Percentiles rank a stretch among this genome's conserved stretches.
These are phyloP conservation scores for Psix sp. DNA, from an alignment of 1,140 invertebrate genomes.

Conservation along the genomic window DNA sequence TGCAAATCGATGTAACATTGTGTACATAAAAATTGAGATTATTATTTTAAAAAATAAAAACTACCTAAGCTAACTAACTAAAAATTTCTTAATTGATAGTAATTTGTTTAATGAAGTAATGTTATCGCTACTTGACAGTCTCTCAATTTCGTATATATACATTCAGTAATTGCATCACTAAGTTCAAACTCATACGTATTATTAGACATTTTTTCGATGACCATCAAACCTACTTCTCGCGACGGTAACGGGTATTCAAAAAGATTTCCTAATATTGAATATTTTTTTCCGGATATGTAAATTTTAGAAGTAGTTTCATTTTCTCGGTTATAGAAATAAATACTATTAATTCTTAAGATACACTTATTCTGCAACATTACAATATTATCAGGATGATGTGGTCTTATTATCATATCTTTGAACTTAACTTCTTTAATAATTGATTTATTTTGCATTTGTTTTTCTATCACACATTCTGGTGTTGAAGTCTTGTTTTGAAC, in stretches of 20 bases:
- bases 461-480: slow-evolving; percentile 12
- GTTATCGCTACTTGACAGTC: not conserved
- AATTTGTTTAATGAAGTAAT: slow-evolving; percentile 2
- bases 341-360: slow-evolving; percentile 13
- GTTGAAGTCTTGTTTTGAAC: slow-evolving; percentile 3
- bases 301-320: slow-evolving; percentile 1
- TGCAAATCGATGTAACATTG: too few species aligned
- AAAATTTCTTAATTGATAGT: too few species aligned
- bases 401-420: slow-evolving; percentile 13
- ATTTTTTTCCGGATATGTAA: slow-evolving; percentile 11
- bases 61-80: not conserved
- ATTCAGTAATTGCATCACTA: not conserved
- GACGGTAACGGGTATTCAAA: slow-evolving; percentile 14
- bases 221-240: slow-evolving; percentile 18
- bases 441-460: slow-evolving; percentile 2
- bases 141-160: slow-evolving; percentile 3
- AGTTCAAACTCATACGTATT: slow-evolving; percentile 2
- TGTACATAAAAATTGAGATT: too few species aligned
- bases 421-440: slow-evolving; percentile 23
- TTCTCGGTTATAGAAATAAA: slow-evolving; percentile 11
- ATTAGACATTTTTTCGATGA: slow-evolving; percentile 4
- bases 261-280: slow-evolving; percentile 8
- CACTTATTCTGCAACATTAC: slow-evolving; percentile 14
- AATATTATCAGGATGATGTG: slow-evolving; percentile 11
- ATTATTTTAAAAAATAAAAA: not conserved